A percentile compares a stretch with the other conserved stretches of the same genome.
These are phyloP conservation scores for Axea sp. DNA, from an alignment of 2,888 invertebrate genomes.

Conservation along the genomic window DNA sequence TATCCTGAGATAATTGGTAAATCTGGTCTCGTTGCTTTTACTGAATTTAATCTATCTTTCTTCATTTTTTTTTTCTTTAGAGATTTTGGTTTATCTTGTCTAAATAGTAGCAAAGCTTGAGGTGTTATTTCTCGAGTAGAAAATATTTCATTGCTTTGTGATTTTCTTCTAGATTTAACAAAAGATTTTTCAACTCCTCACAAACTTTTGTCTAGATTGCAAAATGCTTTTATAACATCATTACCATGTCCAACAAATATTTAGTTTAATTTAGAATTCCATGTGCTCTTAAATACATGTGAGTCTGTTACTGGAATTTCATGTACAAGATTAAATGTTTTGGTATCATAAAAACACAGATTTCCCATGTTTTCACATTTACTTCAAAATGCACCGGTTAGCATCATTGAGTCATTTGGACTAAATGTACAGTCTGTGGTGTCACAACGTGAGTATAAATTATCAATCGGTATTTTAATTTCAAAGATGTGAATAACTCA, in stretches of 20 bases:
- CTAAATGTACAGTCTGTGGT: constrained; percentile 91
- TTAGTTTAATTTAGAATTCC: constrained; percentile 99
- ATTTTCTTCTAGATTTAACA: constrained; percentile 88
- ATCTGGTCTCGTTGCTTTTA: constrained; percentile 91
- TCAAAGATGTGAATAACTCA: constrained; percentile 93
- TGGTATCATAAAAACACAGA: constrained; percentile 89
- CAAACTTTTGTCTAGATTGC: constrained; percentile 91
- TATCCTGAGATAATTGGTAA: constrained; percentile 93
- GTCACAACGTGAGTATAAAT: constrained; percentile 91
- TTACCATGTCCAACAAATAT: constrained; percentile 95
- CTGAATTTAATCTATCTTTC: constrained; percentile 92
- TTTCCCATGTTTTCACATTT: constrained; percentile 84
- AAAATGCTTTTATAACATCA: constrained; percentile 93
- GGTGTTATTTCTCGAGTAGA: constrained; percentile 96
- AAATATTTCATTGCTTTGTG: constrained; percentile 91
- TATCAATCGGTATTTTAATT: constrained; percentile 86
- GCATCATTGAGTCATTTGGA: constrained; percentile 93
- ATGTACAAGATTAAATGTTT: constrained; percentile 87
- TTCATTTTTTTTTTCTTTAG: no score
- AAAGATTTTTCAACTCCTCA: constrained; percentile 95
- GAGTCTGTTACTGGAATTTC: constrained; percentile 89
- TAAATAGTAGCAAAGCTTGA: constrained; percentile 96
- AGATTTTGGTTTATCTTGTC: constrained; percentile 93
- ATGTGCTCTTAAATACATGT: constrained; percentile 92
- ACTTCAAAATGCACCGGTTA: constrained; percentile 91